Percentiles rank a stretch among this genome's conserved stretches.
Conservation (phyloP, 1,140 invertebrate genomes). For the Limonius californicus region DNA sequence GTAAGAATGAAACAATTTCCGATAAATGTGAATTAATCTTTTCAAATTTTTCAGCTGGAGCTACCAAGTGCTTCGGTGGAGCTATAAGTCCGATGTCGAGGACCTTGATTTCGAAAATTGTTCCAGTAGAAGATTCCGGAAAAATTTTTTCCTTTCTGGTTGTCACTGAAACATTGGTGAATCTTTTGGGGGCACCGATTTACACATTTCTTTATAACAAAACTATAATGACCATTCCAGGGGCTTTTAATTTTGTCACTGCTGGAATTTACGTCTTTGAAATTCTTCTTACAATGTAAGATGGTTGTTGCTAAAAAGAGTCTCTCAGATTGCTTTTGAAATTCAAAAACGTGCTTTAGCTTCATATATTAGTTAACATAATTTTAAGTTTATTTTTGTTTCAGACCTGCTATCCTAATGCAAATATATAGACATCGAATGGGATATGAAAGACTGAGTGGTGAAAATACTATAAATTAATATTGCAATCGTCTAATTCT, state of each 20-base stretch:
- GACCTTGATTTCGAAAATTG: slow-evolving; percentile 62
- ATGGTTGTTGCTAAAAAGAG: not conserved
- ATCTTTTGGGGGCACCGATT: slow-evolving; percentile 55
- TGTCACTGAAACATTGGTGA: slow-evolving; percentile 54
- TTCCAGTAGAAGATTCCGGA: slow-evolving; percentile 61
- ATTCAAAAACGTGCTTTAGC: no score
- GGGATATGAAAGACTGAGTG: not conserved
- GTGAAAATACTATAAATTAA: no score
- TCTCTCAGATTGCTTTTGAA: no score
- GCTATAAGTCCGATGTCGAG: slow-evolving; percentile 59
- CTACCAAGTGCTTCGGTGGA: slow-evolving; percentile 53
- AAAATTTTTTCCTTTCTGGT: slow-evolving; percentile 45
- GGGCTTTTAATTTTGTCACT: not conserved
- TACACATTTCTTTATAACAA: slow-evolving; percentile 60
- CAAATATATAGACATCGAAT: not conserved
- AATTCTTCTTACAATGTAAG: not conserved
- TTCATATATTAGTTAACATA: no score
- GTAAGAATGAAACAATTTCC: slow-evolving; percentile 33
- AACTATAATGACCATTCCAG: slow-evolving; percentile 45
- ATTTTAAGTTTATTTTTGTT: not conserved
- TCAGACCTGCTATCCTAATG: not conserved
- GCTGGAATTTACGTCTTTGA: slow-evolving; percentile 1
- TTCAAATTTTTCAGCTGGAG: slow-evolving; percentile 45
- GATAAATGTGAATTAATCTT: not conserved
- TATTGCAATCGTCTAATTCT: no score